Conservation (phyloP, 35 echinoderm and acorn worm species). For the Ophioderma brevispina region DNA sequence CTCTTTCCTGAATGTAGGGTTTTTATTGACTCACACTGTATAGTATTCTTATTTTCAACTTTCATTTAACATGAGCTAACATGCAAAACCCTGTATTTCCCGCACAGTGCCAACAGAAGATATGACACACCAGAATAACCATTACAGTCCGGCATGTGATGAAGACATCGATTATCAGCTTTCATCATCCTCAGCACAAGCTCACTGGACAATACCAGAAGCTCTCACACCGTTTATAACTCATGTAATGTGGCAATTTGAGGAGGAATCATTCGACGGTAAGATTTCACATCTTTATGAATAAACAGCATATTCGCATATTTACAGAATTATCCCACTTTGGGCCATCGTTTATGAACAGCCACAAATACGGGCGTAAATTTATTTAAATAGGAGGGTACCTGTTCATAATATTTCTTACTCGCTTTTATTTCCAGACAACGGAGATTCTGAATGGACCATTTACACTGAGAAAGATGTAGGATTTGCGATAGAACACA, state of each 20-base stretch:
- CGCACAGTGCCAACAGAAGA: neutral
- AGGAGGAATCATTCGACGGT: neutral
- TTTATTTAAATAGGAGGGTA: neutral
- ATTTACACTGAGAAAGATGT: neutral
- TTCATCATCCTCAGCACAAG: neutral
- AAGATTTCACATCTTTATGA: neutral
- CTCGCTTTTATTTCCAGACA: neutral
- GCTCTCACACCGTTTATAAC: conserved; percentile 13
- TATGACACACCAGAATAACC: neutral
- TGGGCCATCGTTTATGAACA: neutral
- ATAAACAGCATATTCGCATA: neutral
- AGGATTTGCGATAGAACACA: neutral
- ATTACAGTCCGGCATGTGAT: neutral
- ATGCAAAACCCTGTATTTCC: no score
- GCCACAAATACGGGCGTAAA: neutral
- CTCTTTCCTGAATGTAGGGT: no score
- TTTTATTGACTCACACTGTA: no score
- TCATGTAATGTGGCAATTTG: neutral
- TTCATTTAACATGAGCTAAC: no score
- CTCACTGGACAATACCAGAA: conserved; percentile 13
- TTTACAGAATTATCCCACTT: neutral
- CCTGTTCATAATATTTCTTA: neutral
- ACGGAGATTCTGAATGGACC: neutral
- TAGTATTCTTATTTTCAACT: no score
- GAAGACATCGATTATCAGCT: neutral